Evolutionary conservation across 2,888 invertebrate genomes (phyloP).

Genomic region (Axea sp.): DNA sequence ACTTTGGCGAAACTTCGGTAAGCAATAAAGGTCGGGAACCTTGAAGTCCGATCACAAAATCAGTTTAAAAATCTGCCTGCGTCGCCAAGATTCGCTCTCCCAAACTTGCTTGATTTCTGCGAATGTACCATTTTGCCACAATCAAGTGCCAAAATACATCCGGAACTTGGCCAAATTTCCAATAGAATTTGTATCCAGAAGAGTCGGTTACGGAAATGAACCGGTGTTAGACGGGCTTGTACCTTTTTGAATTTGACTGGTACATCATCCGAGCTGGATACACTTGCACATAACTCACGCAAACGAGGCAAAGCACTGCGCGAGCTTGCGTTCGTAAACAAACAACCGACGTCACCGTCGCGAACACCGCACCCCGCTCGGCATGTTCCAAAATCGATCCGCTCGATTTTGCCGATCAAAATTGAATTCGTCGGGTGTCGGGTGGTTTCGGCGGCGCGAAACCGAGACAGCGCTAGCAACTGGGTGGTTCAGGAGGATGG

Average conservation of each 20-base stretch:
- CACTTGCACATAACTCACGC: slow-evolving; percentile 33
- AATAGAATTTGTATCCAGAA: too few relatives aligned
- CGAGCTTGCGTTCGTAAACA: slow-evolving; percentile 29
- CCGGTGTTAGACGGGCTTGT: slow-evolving; percentile 18
- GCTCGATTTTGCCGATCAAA: slow-evolving; percentile 55
- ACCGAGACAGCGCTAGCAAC: slow-evolving; percentile 54
- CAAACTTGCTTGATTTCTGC: too few relatives aligned
- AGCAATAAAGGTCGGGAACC: too few relatives aligned
- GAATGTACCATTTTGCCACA: too few relatives aligned
- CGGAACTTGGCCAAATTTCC: too few relatives aligned
- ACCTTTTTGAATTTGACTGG: slow-evolving; percentile 11
- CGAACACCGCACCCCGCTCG: slow-evolving; percentile 24
- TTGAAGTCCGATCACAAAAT: too few relatives aligned
- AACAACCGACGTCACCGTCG: slow-evolving; percentile 34
- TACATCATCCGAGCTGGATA: background rate
- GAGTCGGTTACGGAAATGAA: too few relatives aligned
- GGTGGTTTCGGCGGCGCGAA: slow-evolving; percentile 46
- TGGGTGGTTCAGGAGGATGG: slow-evolving; percentile 40
- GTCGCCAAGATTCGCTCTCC: too few relatives aligned
- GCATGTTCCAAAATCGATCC: slow-evolving; percentile 50
- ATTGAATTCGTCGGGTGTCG: slow-evolving; percentile 55
- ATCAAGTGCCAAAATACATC: too few relatives aligned
- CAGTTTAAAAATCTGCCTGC: too few relatives aligned
- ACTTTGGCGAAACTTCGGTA: too few relatives aligned
- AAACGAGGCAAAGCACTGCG: slow-evolving; percentile 8